Evolutionary conservation across 2,797 vertebrate genomes (phyloP), one percentile per base, ranked within the genome.

Genomic region (Propithecus perrieri): DNA sequence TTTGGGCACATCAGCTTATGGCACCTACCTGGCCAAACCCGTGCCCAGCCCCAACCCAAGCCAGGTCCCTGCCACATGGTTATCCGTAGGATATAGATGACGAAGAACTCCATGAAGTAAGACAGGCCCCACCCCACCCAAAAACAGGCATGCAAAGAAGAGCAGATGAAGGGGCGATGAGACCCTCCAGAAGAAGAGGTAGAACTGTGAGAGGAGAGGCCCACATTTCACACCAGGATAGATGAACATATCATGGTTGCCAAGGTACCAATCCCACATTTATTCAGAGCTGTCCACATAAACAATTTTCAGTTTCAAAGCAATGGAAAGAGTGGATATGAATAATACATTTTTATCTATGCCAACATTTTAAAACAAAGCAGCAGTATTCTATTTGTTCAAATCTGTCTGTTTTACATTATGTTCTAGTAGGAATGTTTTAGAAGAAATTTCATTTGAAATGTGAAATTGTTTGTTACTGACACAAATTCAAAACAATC

Each of bases 301-400:
- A 84, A 90, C 57, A 76, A 83, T 94, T 95, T 97, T 71, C 93
- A 72, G 43, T 96, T 97, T 97, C 94, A 95, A 96, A 91, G 93
- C 74, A 89, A 41, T 26, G 12, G 75, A 92, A 96, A 97, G 63
- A 91, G 26, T 72, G 71, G 41, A 79, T 43, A 96, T 96, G 97
- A 98, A 98, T 97, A 97, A 98, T 95, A 90, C 96, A 94, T 98
- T 97, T 98, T 89, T 91, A 94, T 96, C 95, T 94, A 13, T 12
- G 92, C 84, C 93, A 61, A 71, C 96, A 96, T 97, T 98, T 98
- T 98, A 96, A 96, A 98, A 97, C 97, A 97, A 97, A 96, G 81
- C 85, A 93, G 94, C 86, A 76, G 55, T 76, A 57, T 87, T 81
- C 96, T 97, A 88, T 97, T 98, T 97, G 92, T 95, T 98, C 97